These are phyloP conservation scores for Eulithis testata DNA, from an alignment of 2,888 invertebrate genomes.

Conservation along the genomic window DNA sequence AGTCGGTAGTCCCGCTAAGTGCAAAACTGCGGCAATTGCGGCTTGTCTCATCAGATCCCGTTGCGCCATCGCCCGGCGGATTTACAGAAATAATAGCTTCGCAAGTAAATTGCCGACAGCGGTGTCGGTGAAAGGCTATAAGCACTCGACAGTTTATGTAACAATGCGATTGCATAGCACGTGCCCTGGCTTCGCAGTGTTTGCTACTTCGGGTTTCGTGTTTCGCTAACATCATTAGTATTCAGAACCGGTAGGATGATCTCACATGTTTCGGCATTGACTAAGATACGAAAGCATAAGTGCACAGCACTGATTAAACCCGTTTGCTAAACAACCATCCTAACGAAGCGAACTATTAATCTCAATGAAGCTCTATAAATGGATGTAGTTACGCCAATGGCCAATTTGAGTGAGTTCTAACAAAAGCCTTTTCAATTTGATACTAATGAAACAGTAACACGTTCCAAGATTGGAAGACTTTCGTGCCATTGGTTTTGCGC, in stretches of 20 bases:
- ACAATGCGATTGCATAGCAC: conserved; percentile 52
- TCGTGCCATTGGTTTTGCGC: conserved; percentile 43
- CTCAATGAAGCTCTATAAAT: conserved; percentile 34
- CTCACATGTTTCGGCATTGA: conserved; percentile 47
- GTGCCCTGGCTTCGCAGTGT: conserved; percentile 42
- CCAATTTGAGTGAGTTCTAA: conserved; percentile 39
- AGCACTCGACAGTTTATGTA: conserved; percentile 66
- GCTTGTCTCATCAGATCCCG: conserved; percentile 50
- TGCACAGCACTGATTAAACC: conserved; percentile 30
- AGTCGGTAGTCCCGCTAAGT: conserved; percentile 34
- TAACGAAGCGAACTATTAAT: conserved; percentile 34
- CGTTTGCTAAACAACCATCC: conserved; percentile 33
- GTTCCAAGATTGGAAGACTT: conserved; percentile 55
- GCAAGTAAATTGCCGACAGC: conserved; percentile 67
- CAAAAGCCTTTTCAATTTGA: conserved; percentile 58
- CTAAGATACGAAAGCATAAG: conserved; percentile 27
- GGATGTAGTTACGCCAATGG: conserved; percentile 38
- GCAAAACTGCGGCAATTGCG: conserved; percentile 32
- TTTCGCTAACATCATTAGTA: conserved; percentile 46
- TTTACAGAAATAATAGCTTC: conserved; percentile 61
- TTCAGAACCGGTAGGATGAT: conserved; percentile 50
- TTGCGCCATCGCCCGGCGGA: conserved; percentile 49
- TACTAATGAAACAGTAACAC: conserved; percentile 45
- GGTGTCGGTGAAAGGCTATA: conserved; percentile 68
- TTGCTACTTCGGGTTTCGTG: conserved; percentile 47